A percentile compares a stretch with the other conserved stretches of the same genome.
These are phyloP conservation scores for Onthophagus sagittarius DNA, from an alignment of 2,888 invertebrate species.

Conservation along the genomic window DNA sequence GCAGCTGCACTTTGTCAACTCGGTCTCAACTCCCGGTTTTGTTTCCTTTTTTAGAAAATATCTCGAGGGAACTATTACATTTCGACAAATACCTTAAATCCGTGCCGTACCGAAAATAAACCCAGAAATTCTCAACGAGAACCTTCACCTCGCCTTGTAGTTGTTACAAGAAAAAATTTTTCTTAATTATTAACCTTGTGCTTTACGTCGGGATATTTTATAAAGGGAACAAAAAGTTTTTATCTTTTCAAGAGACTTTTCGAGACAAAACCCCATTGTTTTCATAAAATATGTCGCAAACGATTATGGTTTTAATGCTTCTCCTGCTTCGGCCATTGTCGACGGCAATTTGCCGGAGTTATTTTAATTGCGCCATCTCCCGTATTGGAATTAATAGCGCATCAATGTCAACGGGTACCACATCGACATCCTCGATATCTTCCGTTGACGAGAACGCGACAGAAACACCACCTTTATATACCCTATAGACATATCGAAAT, in stretches of 20 bases:
- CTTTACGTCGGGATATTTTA: not conserved
- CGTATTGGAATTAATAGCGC: conserved; percentile 15
- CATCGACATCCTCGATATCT: conserved; percentile 26
- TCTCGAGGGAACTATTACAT: not conserved
- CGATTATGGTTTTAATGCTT: conserved; percentile 14
- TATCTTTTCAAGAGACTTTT: not conserved
- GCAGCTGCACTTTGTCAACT: conserved; percentile 6
- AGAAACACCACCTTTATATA: not conserved
- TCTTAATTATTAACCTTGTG: not conserved
- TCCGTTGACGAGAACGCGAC: not conserved
- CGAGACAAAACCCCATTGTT: conserved; percentile 3
- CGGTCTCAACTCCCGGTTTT: not conserved
- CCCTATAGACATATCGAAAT: not conserved
- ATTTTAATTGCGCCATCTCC: conserved; percentile 28
- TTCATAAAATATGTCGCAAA: conserved; percentile 12
- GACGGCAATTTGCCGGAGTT: conserved; percentile 26
- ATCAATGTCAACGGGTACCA: conserved; percentile 32
- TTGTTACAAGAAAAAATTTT: not conserved
- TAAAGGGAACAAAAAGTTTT: not conserved
- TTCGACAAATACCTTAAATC: not conserved
- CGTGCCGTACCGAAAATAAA: not conserved
- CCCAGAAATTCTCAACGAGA: not conserved
- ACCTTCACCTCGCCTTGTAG: not conserved
- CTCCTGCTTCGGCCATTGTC: conserved; percentile 6
- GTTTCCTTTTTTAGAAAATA: not conserved